Percentiles rank a stretch among this genome's conserved stretches.
Conservation (phyloP, 2,113 vertebrate species). For the Pelusios castaneus region DNA sequence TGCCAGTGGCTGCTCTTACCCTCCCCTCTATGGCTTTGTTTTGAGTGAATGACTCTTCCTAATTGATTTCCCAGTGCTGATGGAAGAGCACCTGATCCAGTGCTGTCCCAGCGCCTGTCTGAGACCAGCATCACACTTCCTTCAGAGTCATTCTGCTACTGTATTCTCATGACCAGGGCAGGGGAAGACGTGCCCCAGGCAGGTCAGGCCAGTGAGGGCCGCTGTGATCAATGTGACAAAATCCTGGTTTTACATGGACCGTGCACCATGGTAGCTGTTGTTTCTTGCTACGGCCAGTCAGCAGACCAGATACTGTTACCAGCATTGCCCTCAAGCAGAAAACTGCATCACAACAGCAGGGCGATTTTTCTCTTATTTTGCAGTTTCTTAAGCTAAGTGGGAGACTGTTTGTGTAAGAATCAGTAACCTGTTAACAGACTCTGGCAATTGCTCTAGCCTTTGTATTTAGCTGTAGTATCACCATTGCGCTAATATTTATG, state of each 20-base stretch:
- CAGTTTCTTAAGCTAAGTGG: neutral
- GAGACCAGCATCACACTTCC: neutral
- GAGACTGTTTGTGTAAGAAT: neutral
- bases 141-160: accelerated
- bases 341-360: neutral
- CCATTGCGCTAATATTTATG: neutral
- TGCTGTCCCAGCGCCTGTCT: neutral
- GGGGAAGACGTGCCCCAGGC: neutral
- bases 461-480: neutral
- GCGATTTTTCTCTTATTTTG: neutral
- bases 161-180: neutral
- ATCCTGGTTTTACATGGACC: neutral
- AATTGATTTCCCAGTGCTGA: neutral
- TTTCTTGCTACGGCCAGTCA: neutral
- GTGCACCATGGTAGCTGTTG: neutral
- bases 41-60: neutral
- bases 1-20: neutral
- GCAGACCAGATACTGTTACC: neutral
- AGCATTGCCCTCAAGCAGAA: neutral
- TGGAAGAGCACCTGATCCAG: neutral
- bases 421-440: no score
- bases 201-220: no score
- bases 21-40: neutral
- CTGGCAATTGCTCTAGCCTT: neutral
- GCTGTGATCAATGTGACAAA: neutral